These are phyloP conservation scores for Pharmacophagus antenor DNA, from an alignment of 2,888 invertebrate genomes.

Conservation along the genomic window DNA sequence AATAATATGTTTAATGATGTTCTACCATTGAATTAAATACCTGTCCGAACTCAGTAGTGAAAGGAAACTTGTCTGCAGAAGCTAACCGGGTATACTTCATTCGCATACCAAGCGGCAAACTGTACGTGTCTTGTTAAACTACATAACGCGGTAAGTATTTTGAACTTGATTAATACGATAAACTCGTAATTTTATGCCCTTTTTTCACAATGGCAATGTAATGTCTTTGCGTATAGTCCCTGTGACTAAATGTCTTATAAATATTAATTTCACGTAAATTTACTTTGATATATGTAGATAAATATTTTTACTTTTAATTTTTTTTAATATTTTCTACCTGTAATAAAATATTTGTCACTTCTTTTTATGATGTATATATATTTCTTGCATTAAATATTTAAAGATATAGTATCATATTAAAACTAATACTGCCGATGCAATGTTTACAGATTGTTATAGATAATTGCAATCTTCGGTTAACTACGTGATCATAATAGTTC, in stretches of 20 bases:
- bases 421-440: too few species aligned
- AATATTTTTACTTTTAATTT: not conserved
- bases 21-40: conserved; percentile 11
- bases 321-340: not conserved
- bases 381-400: too few species aligned
- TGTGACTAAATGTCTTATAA: conserved; percentile 10
- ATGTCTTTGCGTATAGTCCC: conserved; percentile 11
- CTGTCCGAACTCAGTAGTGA: conserved; percentile 23
- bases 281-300: not conserved
- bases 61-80: conserved; percentile 21
- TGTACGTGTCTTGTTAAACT: conserved; percentile 3
- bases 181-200: conserved; percentile 6
- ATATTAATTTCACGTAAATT: not conserved
- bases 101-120: conserved; percentile 1
- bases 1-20: conserved; percentile 16
- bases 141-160: conserved; percentile 6
- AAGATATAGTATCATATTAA: too few species aligned
- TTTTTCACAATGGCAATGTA: conserved; percentile 20
- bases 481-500: too few species aligned
- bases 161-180: conserved; percentile 1
- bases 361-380: too few species aligned
- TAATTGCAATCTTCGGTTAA: too few species aligned
- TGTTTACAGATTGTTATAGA: too few species aligned
- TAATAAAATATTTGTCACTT: not conserved
- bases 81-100: conserved; percentile 12